These are phyloP conservation scores for Rhabditoides inermis DNA, from an alignment of 2,888 invertebrate genomes.

Conservation along the genomic window DNA sequence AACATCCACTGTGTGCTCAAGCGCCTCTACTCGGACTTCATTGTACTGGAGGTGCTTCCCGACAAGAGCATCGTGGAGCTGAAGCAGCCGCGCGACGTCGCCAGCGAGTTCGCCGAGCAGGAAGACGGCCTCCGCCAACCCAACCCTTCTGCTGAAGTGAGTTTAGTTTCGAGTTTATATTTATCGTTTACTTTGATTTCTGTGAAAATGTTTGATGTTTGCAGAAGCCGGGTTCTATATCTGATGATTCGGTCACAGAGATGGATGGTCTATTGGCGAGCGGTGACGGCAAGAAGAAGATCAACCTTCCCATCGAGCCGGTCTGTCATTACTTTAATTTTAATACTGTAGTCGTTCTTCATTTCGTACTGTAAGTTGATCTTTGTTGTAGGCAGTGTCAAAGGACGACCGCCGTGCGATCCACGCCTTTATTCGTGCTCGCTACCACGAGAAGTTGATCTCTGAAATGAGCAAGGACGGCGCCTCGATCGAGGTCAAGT, in stretches of 20 bases:
- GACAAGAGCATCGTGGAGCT: too few species aligned
- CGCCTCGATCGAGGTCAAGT: not conserved
- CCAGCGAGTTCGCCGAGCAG: not conserved
- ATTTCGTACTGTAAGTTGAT: too few species aligned
- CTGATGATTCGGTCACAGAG: conserved; percentile 9
- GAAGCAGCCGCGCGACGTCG: too few species aligned
- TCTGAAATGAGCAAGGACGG: conserved; percentile 13
- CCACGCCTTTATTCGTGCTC: conserved; percentile 22
- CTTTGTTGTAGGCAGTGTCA: conserved; percentile 15
- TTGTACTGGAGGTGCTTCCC: conserved; percentile 38
- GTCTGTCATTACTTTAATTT: not conserved
- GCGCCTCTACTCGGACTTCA: conserved; percentile 42
- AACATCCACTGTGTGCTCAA: conserved; percentile 46
- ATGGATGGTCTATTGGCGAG: conserved; percentile 9
- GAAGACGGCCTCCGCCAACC: too few species aligned
- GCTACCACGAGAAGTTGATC: conserved; percentile 14
- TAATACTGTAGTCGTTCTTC: too few species aligned
- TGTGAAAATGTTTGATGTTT: not conserved
- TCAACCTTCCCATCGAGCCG: conserved; percentile 6
- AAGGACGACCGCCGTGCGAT: conserved; percentile 29
- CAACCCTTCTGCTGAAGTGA: not conserved
- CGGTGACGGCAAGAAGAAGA: conserved; percentile 5
- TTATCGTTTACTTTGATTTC: too few species aligned
- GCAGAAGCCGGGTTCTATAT: conserved; percentile 10
- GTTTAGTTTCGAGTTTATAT: not conserved